These are phyloP conservation scores for Lepidothrix coronata DNA, from an alignment of 2,113 vertebrate genomes.

Conservation along the genomic window DNA sequence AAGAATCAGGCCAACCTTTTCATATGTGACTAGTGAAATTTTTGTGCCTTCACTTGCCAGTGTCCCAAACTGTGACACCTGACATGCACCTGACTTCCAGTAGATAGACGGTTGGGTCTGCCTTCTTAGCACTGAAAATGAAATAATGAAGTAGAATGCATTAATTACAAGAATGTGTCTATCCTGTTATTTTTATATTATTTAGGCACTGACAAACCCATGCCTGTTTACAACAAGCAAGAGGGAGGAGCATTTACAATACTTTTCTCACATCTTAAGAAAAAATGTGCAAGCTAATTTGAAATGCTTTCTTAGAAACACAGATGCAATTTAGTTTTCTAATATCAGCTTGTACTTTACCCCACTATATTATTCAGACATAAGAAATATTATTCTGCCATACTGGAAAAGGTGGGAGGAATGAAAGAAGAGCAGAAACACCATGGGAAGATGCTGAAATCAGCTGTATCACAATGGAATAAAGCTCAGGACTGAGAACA, in stretches of 20 bases:
- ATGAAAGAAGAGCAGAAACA: neutral
- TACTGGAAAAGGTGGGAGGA: neutral
- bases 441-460: neutral
- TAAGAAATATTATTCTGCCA: neutral
- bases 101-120: neutral
- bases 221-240: neutral
- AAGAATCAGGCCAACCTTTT: slow-evolving; percentile 12
- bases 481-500: neutral
- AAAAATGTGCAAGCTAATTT: neutral
- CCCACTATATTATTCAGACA: neutral
- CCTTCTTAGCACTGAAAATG: neutral
- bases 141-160: neutral
- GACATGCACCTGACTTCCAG: neutral
- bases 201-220: neutral
- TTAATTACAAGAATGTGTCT: neutral
- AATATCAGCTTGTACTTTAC: neutral
- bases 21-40: neutral
- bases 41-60: neutral
- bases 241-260: neutral
- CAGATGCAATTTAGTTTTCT: neutral
- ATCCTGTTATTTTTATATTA: neutral
- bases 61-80: neutral
- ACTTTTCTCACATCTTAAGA: neutral
- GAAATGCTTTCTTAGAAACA: neutral
- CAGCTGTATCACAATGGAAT: neutral